Percentiles rank a stretch among this genome's conserved stretches.
phyloP scores from a whole-genome alignment of 2,113 vertebrate species.

The Urocitellus parryii region DNA sequence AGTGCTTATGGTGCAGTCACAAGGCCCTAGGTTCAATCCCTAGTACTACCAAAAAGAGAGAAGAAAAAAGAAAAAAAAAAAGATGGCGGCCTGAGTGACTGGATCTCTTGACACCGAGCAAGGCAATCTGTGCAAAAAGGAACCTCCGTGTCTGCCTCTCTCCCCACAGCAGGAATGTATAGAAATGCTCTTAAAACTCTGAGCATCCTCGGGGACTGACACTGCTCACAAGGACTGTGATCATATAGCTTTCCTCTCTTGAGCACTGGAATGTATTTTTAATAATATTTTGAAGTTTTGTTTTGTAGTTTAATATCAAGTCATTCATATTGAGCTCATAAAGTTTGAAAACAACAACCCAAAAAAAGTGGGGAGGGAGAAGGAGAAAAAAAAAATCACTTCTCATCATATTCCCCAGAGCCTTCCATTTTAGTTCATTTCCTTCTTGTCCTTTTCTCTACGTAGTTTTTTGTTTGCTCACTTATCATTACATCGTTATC shows the following conservation, averaged over 20 bases:
- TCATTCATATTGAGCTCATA: neutral
- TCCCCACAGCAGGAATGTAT: accelerated
- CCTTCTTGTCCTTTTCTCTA: neutral
- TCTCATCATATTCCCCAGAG: neutral
- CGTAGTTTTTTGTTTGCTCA: neutral
- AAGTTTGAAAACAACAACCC: neutral
- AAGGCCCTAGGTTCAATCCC: too few relatives aligned
- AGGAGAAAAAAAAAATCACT: neutral
- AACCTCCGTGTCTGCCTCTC: neutral
- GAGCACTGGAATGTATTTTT: neutral
- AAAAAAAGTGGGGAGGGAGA: neutral
- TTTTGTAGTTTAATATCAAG: neutral
- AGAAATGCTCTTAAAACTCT: neutral
- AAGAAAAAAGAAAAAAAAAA: too few relatives aligned
- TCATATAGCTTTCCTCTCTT: neutral
- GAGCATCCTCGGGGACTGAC: neutral
- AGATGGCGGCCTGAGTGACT: neutral
- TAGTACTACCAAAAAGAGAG: too few relatives aligned
- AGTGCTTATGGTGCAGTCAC: too few relatives aligned
- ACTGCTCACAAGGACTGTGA: too few relatives aligned
- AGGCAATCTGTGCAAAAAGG: neutral
- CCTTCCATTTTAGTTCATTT: slow-evolving; percentile 7
- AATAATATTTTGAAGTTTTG: neutral
- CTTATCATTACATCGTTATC: neutral
- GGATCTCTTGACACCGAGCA: neutral